These are phyloP conservation scores for Esox masquinongy DNA, from an alignment of 2,797 vertebrate species.

Conservation along the genomic window DNA sequence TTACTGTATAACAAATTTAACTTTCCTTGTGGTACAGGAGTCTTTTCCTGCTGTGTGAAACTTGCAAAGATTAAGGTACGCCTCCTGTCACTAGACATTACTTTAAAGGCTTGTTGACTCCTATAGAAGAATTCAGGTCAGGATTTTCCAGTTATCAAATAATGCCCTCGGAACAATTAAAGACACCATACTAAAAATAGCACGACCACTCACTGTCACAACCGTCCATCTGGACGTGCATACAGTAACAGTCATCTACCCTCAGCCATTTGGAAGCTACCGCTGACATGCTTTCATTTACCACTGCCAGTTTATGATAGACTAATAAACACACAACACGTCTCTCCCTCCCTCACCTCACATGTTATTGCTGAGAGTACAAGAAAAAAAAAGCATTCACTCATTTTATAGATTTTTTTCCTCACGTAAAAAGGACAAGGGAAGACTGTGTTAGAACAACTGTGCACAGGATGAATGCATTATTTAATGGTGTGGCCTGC, in stretches of 20 bases:
- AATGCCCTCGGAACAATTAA: conserved; percentile 15
- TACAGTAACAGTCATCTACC: background rate
- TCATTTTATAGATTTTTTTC: background rate
- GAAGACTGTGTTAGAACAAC: background rate
- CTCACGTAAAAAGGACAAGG: background rate
- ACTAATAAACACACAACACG: conserved; percentile 4
- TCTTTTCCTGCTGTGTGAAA: too few species aligned
- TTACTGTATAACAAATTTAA: too few species aligned
- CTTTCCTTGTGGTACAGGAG: too few species aligned
- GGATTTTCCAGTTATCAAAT: background rate
- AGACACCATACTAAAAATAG: conserved; percentile 19
- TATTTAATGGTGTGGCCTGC: background rate
- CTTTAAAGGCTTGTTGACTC: background rate
- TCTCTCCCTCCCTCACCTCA: background rate
- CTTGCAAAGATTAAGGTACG: too few species aligned
- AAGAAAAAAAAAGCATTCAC: background rate
- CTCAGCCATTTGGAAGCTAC: conserved; percentile 49
- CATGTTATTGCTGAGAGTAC: background rate
- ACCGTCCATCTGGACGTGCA: conserved; percentile 45
- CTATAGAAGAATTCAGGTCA: background rate
- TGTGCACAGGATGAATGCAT: background rate
- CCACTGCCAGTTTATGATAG: conserved; percentile 23
- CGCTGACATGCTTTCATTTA: conserved; percentile 25
- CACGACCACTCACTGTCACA: conserved; percentile 24
- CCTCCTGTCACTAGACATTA: too few species aligned